A percentile compares a stretch with the other conserved stretches of the same genome.
Evolutionary conservation across 2,797 vertebrate genomes (phyloP).

Genomic region (Lepus townsendii): DNA sequence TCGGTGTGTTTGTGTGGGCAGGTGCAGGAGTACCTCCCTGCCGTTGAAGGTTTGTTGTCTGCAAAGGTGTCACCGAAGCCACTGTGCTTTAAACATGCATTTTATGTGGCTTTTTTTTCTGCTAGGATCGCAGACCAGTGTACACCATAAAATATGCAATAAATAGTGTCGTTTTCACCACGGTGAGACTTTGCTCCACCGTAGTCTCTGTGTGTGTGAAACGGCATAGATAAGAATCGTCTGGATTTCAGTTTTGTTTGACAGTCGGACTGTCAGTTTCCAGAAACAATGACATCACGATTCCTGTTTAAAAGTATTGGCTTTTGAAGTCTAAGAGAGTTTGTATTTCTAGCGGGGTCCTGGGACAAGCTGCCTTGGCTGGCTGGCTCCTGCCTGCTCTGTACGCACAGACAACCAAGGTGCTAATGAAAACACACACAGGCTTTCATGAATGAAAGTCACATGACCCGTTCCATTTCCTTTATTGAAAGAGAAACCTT

Average conservation of each 20-base stretch:
- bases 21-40: background rate
- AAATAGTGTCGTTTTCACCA: background rate
- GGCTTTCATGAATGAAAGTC: constrained; percentile 79
- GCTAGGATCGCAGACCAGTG: background rate
- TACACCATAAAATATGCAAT: background rate
- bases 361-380: background rate
- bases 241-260: constrained; percentile 40
- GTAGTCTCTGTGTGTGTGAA: background rate
- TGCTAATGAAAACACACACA: constrained; percentile 63
- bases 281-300: background rate
- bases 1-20: background rate
- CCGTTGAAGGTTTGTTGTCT: background rate
- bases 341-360: background rate
- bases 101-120: background rate
- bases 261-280: background rate
- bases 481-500: constrained; percentile 81
- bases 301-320: background rate
- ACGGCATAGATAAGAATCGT: background rate
- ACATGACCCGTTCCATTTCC: constrained; percentile 69
- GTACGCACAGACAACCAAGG: constrained; percentile 59
- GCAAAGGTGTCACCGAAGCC: background rate
- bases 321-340: background rate
- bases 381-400: background rate
- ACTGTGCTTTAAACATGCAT: background rate
- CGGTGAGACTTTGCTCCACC: constrained; percentile 35